Conservation (phyloP, 2,888 invertebrate genomes). For the Rhabditophanes sp. region DNA sequence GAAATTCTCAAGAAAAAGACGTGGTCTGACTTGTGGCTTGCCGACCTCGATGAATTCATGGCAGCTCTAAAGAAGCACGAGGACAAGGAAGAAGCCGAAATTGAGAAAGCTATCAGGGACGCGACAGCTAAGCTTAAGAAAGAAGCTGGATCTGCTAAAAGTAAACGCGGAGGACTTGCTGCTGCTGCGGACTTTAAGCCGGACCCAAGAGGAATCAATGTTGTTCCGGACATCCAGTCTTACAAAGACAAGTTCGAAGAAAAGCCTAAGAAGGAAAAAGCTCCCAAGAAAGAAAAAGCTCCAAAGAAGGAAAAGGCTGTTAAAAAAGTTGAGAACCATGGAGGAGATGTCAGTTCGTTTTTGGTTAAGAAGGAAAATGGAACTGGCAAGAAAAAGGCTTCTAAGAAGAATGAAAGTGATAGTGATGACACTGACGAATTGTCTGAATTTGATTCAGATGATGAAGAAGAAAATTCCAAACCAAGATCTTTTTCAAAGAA, state of each 20-base stretch:
- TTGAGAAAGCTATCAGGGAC: slow-evolving; percentile 60
- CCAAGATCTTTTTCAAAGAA: no score
- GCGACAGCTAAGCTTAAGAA: no score
- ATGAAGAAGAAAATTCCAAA: no score
- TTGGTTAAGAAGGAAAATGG: no score
- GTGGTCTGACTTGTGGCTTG: slow-evolving; percentile 64
- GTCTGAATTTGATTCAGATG: no score
- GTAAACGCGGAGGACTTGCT: no score
- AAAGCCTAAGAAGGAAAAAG: slow-evolving; percentile 18
- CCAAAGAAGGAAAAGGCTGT: slow-evolving; percentile 1
- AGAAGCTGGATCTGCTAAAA: no score
- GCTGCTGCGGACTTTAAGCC: slow-evolving; percentile 1
- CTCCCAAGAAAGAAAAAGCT: slow-evolving; percentile 7
- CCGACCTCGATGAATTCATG: slow-evolving; percentile 60
- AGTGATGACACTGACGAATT: no score
- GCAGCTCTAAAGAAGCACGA: slow-evolving; percentile 30
- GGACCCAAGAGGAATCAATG: slow-evolving; percentile 4
- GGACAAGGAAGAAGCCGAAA: slow-evolving; percentile 50
- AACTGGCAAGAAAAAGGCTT: no score
- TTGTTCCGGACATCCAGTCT: slow-evolving; percentile 20
- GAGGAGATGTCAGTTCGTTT: no score
- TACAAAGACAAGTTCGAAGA: slow-evolving; percentile 22
- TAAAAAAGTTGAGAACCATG: no score
- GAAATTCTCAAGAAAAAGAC: slow-evolving; percentile 52
- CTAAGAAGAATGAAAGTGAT: no score